Conservation (phyloP, 2,888 invertebrate genomes). For the Stramonita haemastoma region DNA sequence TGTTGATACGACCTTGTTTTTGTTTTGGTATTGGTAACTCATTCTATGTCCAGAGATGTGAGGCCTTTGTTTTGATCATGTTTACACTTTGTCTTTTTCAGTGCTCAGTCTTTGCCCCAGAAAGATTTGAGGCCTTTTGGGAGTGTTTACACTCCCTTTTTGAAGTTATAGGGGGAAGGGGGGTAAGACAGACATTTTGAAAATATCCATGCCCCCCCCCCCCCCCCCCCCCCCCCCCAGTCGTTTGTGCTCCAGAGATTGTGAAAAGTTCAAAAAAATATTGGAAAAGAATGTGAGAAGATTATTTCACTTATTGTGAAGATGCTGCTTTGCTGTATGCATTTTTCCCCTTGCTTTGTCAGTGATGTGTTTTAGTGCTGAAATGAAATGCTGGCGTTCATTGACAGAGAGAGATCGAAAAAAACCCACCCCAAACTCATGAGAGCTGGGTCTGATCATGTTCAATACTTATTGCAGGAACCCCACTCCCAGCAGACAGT, state of each 20-base stretch:
- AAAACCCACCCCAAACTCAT: neutral
- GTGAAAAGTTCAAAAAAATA: no score
- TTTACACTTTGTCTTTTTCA: no score
- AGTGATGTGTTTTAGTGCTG: neutral
- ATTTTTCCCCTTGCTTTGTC: neutral
- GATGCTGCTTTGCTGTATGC: neutral
- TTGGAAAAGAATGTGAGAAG: neutral
- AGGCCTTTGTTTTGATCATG: neutral
- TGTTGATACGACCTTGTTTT: no score
- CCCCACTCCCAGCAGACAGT: slow-evolving; percentile 88
- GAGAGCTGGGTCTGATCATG: neutral
- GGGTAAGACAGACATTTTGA: neutral
- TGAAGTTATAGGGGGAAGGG: neutral
- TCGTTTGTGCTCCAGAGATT: neutral
- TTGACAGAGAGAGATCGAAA: neutral
- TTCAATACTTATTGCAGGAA: slow-evolving; percentile 41
- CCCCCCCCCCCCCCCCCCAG: neutral
- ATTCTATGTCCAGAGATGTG: neutral
- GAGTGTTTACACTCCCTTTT: neutral
- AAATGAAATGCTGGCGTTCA: no score
- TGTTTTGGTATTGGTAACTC: no score
- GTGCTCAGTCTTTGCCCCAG: no score
- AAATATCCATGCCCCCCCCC: neutral
- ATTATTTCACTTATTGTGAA: neutral
- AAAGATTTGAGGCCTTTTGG: neutral